A percentile compares a stretch with the other conserved stretches of the same genome.
Evolutionary conservation across 2,888 invertebrate genomes (phyloP).

Genomic region (Limenitis arthemis): DNA sequence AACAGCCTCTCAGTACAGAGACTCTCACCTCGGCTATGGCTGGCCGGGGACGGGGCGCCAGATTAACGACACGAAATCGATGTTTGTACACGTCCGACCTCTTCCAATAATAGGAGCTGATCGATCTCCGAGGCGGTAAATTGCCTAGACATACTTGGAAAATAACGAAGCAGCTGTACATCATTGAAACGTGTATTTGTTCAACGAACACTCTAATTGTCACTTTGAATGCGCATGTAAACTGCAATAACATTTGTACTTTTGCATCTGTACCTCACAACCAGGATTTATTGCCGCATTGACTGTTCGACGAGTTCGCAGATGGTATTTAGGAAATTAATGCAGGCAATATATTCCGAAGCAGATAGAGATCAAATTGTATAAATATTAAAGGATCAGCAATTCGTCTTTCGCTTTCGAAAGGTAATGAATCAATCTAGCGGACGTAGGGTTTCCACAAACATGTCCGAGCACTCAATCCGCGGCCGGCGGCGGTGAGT

Average conservation of each 20-base stretch:
- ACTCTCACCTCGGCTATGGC: too few species aligned
- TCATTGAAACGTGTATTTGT: slow-evolving; percentile 39
- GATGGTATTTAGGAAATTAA: slow-evolving; percentile 22
- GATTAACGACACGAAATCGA: slow-evolving; percentile 68
- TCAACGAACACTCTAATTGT: slow-evolving; percentile 46
- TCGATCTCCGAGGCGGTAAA: slow-evolving; percentile 62
- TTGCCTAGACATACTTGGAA: slow-evolving; percentile 60
- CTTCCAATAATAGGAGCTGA: slow-evolving; percentile 67
- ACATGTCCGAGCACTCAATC: slow-evolving; percentile 68
- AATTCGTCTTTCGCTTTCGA: slow-evolving; percentile 29
- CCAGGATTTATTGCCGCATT: slow-evolving; percentile 17
- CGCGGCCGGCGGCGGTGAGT: slow-evolving; percentile 54
- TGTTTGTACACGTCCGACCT: slow-evolving; percentile 72
- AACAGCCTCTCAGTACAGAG: slow-evolving; percentile 45
- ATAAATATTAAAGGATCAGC: slow-evolving; percentile 25
- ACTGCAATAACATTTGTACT: slow-evolving; percentile 23
- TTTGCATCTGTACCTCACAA: slow-evolving; percentile 16
- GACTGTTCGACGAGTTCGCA: slow-evolving; percentile 11
- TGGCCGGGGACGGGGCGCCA: slow-evolving; percentile 44
- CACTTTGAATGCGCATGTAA: slow-evolving; percentile 35
- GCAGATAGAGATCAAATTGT: slow-evolving; percentile 20
- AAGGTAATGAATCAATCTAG: slow-evolving; percentile 65
- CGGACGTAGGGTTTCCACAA: slow-evolving; percentile 60
- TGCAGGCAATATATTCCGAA: slow-evolving; percentile 20
- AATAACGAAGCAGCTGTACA: slow-evolving; percentile 56